A percentile compares a stretch with the other conserved stretches of the same genome.
phyloP scores from a whole-genome alignment of 2,113 vertebrate genomes.

The Pseudorasbora parva region DNA sequence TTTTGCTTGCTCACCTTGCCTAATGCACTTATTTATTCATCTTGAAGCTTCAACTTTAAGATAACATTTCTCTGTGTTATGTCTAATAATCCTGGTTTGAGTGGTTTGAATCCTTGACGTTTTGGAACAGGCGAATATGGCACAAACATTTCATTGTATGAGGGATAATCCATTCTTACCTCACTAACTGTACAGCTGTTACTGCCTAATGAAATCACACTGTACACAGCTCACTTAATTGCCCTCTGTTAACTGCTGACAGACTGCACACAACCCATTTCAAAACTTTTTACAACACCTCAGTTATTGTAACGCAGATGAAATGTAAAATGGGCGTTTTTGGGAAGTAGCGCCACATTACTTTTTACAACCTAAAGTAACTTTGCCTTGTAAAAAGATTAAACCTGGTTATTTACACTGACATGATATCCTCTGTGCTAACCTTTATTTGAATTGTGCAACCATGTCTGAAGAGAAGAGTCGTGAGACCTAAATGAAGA shows the following conservation, averaged over 20 bases:
- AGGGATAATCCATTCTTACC: slow-evolving; percentile 50
- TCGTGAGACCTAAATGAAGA: no score
- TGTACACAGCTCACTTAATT: slow-evolving; percentile 40
- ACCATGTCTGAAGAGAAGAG: no score
- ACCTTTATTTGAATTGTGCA: no score
- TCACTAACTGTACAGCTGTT: slow-evolving; percentile 56
- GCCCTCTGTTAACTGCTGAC: slow-evolving; percentile 48
- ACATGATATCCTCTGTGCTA: no score
- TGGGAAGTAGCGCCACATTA: not conserved
- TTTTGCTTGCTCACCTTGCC: not conserved
- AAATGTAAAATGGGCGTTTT: not conserved
- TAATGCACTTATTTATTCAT: slow-evolving; percentile 43
- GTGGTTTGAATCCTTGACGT: slow-evolving; percentile 32
- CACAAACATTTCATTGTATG: slow-evolving; percentile 33
- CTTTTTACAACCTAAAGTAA: no score
- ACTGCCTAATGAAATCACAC: slow-evolving; percentile 51
- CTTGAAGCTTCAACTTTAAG: slow-evolving; percentile 28
- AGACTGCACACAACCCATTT: slow-evolving; percentile 23
- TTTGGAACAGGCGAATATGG: slow-evolving; percentile 23
- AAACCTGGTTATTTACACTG: no score
- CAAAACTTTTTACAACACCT: not conserved
- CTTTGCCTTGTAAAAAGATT: no score
- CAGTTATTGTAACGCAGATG: not conserved
- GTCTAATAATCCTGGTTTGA: slow-evolving; percentile 29
- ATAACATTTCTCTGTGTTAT: slow-evolving; percentile 26